Base-by-base conservation (phyloP, 2,888 invertebrate genomes). In the Zaprionus obscuricornis region DNA sequence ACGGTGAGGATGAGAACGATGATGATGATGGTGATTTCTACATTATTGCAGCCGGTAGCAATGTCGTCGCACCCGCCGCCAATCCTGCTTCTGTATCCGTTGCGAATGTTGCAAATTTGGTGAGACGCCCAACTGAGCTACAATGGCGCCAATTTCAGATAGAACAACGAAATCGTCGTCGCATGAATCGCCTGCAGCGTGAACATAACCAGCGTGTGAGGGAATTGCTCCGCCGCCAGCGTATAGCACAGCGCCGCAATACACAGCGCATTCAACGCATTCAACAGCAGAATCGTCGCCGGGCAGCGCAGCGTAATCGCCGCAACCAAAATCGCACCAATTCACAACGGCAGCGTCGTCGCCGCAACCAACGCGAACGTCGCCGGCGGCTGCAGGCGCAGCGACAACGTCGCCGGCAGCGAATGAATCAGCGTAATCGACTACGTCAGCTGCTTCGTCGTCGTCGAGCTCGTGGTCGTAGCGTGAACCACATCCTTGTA, bases 81-180 rank as follows among this genome's bases (percentile, higher is more conserved):
- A 67, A 31, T 45, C 64, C 62, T 14, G 50, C 26, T 4, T 14
- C 31, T 13, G 16, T 27, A 0, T 31, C 17, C 5, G 29, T n/a
- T 1, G 13, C 18, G 5, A 11, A n/a, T 3, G 52, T 36, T 13
- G 31, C 45, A 13, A 33, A 16, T 10, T 27, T 39, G 7, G 31
- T 59, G 5, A 63, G 60, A 3, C 67, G 71, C 0, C 75, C 74
- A 6, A 34, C 58, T 7, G 79, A 82, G 16, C 45, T 50, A 11
- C 57, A 83, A 42, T 81, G 83, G 81, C 77, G 67, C 6, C 84
- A 82, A 18, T 78, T 49, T 46, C 84, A 75, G 51, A 1, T 52
- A 37, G 64, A 64, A 13, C 66, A 77, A 33, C 75, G 75, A 56
- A 75, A 73, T 14, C 83, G 79, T 1, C 83, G 77, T 0, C 81